Evolutionary conservation across 2,888 invertebrate species (phyloP), one percentile per base, ranked within the genome.

Genomic region (Lordiphosa andalusiaca): DNA sequence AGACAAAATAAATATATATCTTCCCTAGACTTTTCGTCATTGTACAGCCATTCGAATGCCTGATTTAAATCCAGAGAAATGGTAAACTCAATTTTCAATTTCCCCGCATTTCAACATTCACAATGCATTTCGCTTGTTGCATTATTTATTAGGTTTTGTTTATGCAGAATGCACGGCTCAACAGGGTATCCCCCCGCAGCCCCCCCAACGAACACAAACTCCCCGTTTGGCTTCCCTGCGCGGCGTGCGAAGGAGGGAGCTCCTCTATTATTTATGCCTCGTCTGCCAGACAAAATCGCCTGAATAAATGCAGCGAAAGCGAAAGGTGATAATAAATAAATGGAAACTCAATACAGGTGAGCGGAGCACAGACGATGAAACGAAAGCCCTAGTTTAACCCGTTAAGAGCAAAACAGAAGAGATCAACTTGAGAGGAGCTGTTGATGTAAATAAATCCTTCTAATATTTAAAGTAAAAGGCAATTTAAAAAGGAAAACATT

Each of bases 71-170:
- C 30, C 30, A 30, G 1, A 3, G 4, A 30, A 30, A 30, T 30
- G 30, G 30, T 1, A 30, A 30, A 10, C 10, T 30, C 3, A 30
- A 10, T 30, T 30, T 30, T 30, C 30, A 55, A 37, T 55, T 36
- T 16, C 36, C n/a, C 41, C 69, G 44, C 61, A 65, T 6, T 6
- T 25, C 25, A 6, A 7, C 25, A 25, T 7, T 25, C 25, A 7
- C 25, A 25, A 25, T 71, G 76, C 71, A 68, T 68, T 75, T 74
- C 53, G 65, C 62, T 53, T 54, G 44, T 46, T 67, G 73, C 67
- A 76, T 76, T 76, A 71, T 76, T 76, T 76, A 76, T 80, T 63
- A 77, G 59, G 54, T 63, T 63, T 71, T 73, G 58, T 63, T 30
- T 30, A 30, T 30, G 30, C 30, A 30, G 4, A 10, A 10, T 30